Base-by-base conservation (phyloP, 37 sponge, comb jelly and placozoan species). In the Tethya wilhelma region DNA sequence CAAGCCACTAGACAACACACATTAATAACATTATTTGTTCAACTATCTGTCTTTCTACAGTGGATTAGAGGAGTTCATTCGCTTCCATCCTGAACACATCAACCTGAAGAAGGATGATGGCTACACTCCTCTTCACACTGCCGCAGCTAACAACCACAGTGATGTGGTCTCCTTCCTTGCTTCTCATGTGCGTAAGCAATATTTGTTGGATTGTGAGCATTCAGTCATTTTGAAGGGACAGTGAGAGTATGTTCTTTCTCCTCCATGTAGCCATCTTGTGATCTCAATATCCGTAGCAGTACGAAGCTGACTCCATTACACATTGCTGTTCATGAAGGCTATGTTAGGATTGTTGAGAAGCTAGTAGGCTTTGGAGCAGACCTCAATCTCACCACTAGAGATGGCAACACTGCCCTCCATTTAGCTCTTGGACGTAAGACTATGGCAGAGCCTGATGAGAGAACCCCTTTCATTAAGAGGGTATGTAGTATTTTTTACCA, bases 301-400 rank as follows among this genome's bases (percentile, higher is more conserved):
- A 45, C 32, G 36, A 29, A 67, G 1, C 84, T 78, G 69, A 95
- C 91, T 36, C 73, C 96, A 0, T 90, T 95, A 1, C 85, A 88
- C 44, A 37, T 88, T 30, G 86, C 96, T 26, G 86, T 77, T 3
- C 79, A 76, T 33, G 73, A 88, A 33, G 96, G 96, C 1, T 68
- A 91, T 40, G 56, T 77, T 2, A 67, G 41, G 25, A 71, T 88
- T 33, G 85, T 91, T n/a, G 96, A 95, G 64, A 62, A 81, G 30
- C 82, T 95, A 6, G 89, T 95, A 0, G 92, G 92, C 34, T 88
- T 78, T 78, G 89, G 89, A 60, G 84, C 85, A 38, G 80, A 91
- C 55, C 79, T 95, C 29, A 86, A 89, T 43, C 31, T 34, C 44
- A 72, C 40, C 34, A 76, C 85, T 37, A 45, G 59, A 4, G 78